A percentile compares a stretch with the other conserved stretches of the same genome.
These are phyloP conservation scores for Spodoptera littoralis DNA, from an alignment of 2,888 invertebrate genomes.

Conservation along the genomic window DNA sequence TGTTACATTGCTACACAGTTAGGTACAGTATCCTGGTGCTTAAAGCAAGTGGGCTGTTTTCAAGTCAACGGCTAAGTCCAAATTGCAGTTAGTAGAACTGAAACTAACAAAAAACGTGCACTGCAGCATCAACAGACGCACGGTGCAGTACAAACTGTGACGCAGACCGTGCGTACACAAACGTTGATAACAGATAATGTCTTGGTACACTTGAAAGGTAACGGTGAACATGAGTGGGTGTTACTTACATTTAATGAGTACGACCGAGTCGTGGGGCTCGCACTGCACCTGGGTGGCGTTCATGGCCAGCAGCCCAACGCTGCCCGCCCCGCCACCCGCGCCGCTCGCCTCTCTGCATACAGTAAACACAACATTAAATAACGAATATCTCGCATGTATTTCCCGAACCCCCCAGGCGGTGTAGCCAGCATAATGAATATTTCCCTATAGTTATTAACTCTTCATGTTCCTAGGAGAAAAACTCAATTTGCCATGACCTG, in stretches of 20 bases:
- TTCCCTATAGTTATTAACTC: slow-evolving; percentile 25
- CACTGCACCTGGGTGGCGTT: slow-evolving; percentile 91
- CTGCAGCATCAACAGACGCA: slow-evolving; percentile 3
- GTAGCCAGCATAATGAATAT: slow-evolving; percentile 7
- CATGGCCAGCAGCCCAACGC: slow-evolving; percentile 88
- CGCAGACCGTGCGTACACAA: slow-evolving; percentile 11
- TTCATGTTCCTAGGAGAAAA: slow-evolving; percentile 39
- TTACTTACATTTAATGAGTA: slow-evolving; percentile 92
- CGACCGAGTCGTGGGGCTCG: slow-evolving; percentile 91
- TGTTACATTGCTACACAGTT: no score
- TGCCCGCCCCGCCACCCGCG: slow-evolving; percentile 86
- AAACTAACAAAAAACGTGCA: neutral
- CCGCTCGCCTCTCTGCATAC: slow-evolving; percentile 82
- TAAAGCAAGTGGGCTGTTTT: slow-evolving; percentile 1
- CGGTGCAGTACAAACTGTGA: neutral
- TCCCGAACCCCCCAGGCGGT: slow-evolving; percentile 16
- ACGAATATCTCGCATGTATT: slow-evolving; percentile 22
- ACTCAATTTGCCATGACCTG: slow-evolving; percentile 33
- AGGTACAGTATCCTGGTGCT: no score
- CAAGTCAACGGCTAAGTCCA: slow-evolving; percentile 28
- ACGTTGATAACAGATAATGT: slow-evolving; percentile 21
- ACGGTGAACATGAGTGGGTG: slow-evolving; percentile 53
- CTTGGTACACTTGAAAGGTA: slow-evolving; percentile 16
- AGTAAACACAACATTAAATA: slow-evolving; percentile 36
- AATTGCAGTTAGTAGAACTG: slow-evolving; percentile 2